Evolutionary conservation across 2,797 vertebrate species (phyloP).

Genomic region (Catamblyrhynchus diadema): DNA sequence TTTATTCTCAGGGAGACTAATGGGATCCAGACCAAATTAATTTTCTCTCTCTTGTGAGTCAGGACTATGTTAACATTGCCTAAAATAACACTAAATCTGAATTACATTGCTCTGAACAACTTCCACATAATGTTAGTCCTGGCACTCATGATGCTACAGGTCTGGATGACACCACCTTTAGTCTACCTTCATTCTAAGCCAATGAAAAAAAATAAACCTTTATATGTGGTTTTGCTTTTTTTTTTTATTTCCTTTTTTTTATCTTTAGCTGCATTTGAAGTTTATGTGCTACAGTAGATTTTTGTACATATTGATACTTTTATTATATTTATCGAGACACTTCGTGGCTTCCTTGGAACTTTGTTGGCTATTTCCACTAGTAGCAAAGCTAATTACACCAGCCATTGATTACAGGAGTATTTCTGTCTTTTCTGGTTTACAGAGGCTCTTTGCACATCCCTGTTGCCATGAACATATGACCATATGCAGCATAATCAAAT

Average conservation of each 20-base stretch:
- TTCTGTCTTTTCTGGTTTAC: background rate
- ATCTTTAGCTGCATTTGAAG: background rate
- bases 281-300: background rate
- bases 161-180: background rate
- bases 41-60: background rate
- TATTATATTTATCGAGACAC: background rate
- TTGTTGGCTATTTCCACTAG: background rate
- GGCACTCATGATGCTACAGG: background rate
- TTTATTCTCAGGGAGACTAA: background rate
- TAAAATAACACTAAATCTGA: slow-evolving; percentile 3
- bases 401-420: background rate
- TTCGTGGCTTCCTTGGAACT: background rate
- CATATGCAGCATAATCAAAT: background rate
- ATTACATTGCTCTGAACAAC: slow-evolving; percentile 5
- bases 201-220: background rate
- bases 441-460: background rate
- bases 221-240: background rate
- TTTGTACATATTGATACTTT: background rate
- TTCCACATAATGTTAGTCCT: background rate
- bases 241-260: background rate
- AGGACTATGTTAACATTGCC: background rate
- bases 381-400: background rate
- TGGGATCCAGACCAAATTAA: background rate
- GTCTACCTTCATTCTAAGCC: background rate
- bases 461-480: background rate